phyloP scores from a whole-genome alignment of 1,140 invertebrate genomes.

The Lethrus apterus region DNA sequence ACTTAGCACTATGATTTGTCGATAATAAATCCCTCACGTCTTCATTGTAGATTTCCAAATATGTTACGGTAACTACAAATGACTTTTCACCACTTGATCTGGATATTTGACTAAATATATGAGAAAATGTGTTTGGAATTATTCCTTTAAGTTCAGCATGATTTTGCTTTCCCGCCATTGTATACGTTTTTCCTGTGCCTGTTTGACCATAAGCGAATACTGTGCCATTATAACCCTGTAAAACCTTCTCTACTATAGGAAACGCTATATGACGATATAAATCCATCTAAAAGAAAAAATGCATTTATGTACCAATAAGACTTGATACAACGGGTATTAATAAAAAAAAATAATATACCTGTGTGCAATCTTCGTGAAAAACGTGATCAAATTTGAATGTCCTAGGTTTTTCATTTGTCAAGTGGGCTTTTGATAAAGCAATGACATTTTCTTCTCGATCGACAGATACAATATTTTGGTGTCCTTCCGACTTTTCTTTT shows the following conservation, averaged over 20 bases:
- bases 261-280: conserved; percentile 92
- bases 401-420: conserved; percentile 67
- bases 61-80: conserved; percentile 87
- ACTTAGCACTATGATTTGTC: conserved; percentile 55
- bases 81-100: conserved; percentile 67
- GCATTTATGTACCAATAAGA: too few relatives aligned
- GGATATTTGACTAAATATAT: conserved; percentile 91
- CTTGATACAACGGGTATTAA: neutral
- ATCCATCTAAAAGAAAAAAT: conserved; percentile 55
- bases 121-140: conserved; percentile 94
- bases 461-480: conserved; percentile 62
- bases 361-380: conserved; percentile 78
- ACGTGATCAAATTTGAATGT: conserved; percentile 90
- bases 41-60: conserved; percentile 95
- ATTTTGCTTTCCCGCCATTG: conserved; percentile 83
- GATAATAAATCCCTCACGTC: conserved; percentile 90
- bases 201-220: conserved; percentile 97
- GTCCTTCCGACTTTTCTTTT: conserved; percentile 63
- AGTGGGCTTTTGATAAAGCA: conserved; percentile 62
- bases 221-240: conserved; percentile 93
- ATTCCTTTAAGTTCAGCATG: conserved; percentile 83
- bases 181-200: conserved; percentile 95
- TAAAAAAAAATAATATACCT: conserved; percentile 46
- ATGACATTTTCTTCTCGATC: conserved; percentile 69
- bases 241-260: conserved; percentile 88